Conservation (phyloP, 2,797 vertebrate species). For the Tympanoctomys barrerae region DNA sequence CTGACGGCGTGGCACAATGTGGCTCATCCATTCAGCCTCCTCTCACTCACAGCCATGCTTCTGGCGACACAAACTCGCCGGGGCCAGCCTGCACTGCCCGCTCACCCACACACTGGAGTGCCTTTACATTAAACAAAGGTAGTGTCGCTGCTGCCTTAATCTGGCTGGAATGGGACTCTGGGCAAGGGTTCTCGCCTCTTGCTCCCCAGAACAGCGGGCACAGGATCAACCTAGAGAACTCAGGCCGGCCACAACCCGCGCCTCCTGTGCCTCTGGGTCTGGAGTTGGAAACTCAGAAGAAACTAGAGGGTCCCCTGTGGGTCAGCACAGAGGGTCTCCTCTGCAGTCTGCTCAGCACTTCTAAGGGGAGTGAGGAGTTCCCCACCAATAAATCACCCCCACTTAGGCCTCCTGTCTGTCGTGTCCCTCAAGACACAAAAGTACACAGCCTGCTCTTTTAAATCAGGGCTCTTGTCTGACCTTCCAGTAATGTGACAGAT, state of each 20-base stretch:
- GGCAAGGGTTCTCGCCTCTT: background rate
- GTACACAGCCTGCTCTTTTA: background rate
- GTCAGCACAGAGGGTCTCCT: slow-evolving; percentile 2
- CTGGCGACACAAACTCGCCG: background rate
- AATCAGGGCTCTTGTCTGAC: slow-evolving; percentile 27
- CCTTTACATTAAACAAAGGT: slow-evolving; percentile 24
- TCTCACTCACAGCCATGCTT: background rate
- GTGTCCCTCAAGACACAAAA: slow-evolving; percentile 49
- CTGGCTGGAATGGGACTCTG: background rate
- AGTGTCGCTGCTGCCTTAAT: background rate
- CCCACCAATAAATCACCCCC: slow-evolving; percentile 57
- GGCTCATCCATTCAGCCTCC: rapidly evolving
- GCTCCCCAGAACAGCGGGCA: background rate
- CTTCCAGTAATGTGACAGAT: slow-evolving; percentile 18
- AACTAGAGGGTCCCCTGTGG: slow-evolving; percentile 46
- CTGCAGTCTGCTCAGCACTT: slow-evolving; percentile 57
- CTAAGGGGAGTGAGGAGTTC: background rate
- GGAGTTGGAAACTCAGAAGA: slow-evolving; percentile 55
- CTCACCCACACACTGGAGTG: background rate
- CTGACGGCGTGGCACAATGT: rapidly evolving
- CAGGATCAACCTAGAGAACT: background rate
- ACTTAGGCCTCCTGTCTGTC: slow-evolving; percentile 2
- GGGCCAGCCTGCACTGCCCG: background rate
- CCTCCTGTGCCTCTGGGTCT: background rate
- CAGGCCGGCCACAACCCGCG: slow-evolving; percentile 11